Evolutionary conservation across 2,113 vertebrate genomes (phyloP).

Genomic region (Campylorhamphus procurvoides): DNA sequence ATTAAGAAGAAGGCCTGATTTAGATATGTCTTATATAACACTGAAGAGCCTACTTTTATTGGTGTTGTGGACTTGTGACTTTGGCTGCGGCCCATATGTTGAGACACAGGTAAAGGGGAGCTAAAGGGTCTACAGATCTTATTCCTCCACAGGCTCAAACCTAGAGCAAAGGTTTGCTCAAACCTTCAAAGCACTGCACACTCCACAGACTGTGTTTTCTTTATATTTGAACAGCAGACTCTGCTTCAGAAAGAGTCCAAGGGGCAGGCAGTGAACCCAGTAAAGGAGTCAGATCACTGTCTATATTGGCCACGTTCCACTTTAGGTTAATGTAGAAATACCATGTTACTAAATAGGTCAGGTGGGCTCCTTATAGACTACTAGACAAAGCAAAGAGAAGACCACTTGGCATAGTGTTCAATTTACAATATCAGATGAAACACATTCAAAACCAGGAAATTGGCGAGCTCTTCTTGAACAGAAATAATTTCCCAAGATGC

Average conservation of each 20-base stretch:
- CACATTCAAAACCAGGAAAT: background rate
- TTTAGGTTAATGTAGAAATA: background rate
- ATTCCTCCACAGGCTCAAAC: background rate
- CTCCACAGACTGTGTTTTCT: background rate
- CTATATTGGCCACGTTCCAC: background rate
- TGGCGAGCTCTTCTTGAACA: background rate
- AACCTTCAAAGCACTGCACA: background rate
- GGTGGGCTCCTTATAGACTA: background rate
- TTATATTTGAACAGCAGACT: background rate
- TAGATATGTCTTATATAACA: background rate
- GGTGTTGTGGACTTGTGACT: background rate
- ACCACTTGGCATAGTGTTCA: background rate
- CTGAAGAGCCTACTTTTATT: background rate
- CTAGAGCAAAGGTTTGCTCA: no score
- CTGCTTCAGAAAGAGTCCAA: background rate
- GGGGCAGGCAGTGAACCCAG: background rate
- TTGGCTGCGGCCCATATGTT: background rate
- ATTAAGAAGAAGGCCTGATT: background rate
- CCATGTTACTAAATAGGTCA: background rate
- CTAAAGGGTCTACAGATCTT: background rate
- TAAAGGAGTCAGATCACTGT: background rate
- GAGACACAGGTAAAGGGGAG: background rate
- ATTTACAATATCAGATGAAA: background rate
- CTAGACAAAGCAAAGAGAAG: background rate
- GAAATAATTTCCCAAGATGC: background rate